Evolutionary conservation across 2,888 invertebrate species (phyloP), one percentile per base, ranked within the genome.

Genomic region (Oxycera nigricornis): DNA sequence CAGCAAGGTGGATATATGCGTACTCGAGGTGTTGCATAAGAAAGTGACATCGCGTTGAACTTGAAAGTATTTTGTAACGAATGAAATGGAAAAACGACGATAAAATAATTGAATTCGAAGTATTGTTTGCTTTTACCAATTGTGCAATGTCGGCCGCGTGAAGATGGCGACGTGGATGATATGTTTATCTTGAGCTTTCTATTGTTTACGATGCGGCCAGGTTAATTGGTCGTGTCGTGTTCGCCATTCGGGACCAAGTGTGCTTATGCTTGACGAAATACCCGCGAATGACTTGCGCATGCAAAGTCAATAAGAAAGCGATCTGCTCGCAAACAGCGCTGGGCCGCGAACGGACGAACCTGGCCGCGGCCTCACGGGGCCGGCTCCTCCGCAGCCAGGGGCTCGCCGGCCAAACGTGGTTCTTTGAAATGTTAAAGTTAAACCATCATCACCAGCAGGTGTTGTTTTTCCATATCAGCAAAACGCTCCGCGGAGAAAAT

Each of bases 21-120:
- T 50, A 46, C 20, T 24, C 28, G 3, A 28, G 67, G 50, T 50
- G 28, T 68, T 55, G 55, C 70, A 70, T 70, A 52, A 70, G 70
- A 70, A 70, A 70, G 70, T 70, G 70, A 70, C 70, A 70, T 70
- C 55, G 70, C 70, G 70, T 55, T 70, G 70, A 70, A 70, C 70
- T 70, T 70, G 70, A 70, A 70, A 55, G 70, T 70, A 52, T 55
- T 55, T 70, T 70, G 70, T 70, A 70, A 70, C 55, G 52, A 55
- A 70, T 31, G 31, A 31, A 70, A 70, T 55, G 22, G 70, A 55
- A 70, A 52, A 52, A 70, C 20, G 31, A 26, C 31, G 70, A 70
- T 52, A 70, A 70, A 70, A 70, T 70, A 55, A 52, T 70, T 55
- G 70, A 70, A 31, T 70, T 55, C n/a, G 20, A 22, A 39, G 65